Evolutionary conservation across 2,888 invertebrate genomes (phyloP), one percentile per base, ranked within the genome.

Genomic region (Drosophila mulleri): DNA sequence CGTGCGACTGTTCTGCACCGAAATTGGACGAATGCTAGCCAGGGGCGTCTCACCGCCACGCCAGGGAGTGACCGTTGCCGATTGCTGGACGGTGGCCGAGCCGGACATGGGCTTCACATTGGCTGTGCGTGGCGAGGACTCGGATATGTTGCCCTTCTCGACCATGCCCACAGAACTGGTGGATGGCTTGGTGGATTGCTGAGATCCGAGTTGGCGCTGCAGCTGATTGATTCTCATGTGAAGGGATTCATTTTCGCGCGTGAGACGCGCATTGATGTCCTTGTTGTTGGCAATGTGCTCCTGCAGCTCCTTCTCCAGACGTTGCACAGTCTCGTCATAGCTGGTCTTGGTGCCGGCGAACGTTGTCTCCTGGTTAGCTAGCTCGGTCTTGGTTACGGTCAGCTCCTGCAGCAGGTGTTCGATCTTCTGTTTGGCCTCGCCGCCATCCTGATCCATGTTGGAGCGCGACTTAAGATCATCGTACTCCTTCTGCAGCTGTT

Each of bases 91-190:
- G 0, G 91, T 91, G 58, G 92, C 90, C 0, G 93, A 94, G 83
- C 97, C 97, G 4, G 98, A 96, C 96, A 98, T 97, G 0, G 98
- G 98, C 92, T 98, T 97, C 48, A 98, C 98, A 91, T 98, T 98
- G 7, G 98, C 98, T 0, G 98, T 98, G 0, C 96, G 95, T 1
- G 95, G 94, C 14, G 91, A 90, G 4, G 92, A 92, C 14, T 95
- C 94, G 41, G 95, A 95, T 4, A 94, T 94, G 14, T 94, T 94
- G 3, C 94, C 93, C 88, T 95, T 95, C 59, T 95, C 95, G 3
- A 91, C 87, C 61, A 89, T 92, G 89, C 95, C 93, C 26, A 91
- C 91, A 73, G 96, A 95, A 82, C 96, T 95, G 3, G 95, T 94
- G 45, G 95, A 95, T 23, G 96, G 94, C 89, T 96, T 96, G 53